Base-by-base conservation (phyloP, 2,888 invertebrate genomes). In the Drosophila monieri region DNA sequence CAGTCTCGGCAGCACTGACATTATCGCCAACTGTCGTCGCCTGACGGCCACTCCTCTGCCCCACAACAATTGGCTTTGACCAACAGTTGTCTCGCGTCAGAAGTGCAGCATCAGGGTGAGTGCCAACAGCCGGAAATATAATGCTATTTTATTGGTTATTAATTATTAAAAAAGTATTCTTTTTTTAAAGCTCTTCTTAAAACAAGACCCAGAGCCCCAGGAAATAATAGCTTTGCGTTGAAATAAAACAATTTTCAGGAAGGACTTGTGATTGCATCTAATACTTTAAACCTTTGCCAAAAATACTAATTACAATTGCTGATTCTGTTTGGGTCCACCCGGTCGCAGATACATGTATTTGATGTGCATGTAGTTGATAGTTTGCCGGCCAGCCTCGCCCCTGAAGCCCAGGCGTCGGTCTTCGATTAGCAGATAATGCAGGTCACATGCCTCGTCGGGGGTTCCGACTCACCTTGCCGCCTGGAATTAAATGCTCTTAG, bases 401-500 rank as follows among this genome's bases (percentile, higher is more conserved):
- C 25, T 21, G 9, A 23, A 21, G 25, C 49, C 56, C 37, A 37
- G n/a, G 35, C 35, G n/a, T 32, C 27, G 41, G 21, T 32, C 44
- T 21, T 43, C 8, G 49, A 49, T 65, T 23, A 39, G 39, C 37
- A 49, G 44, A 70, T 56, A 69, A 70, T 70, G 56, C 70, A 70
- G 70, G 70, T 70, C 70, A 70, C 56, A 52, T 69, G 70, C 60
- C 56, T 41, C 46, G 15, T 35, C 46, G 15, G 25, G 27, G 52
- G 49, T 51, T 59, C 30, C 54, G 54, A 55, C 53, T 56, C 44
- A 68, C 70, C 56, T 55, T 65, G 76, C 23, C 60, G 64, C 47
- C 65, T 64, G 25, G 60, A 61, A 61, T 69, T 70, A 56, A 70
- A 41, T 74, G 76, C 27, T 51, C 62, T 35, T 73, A 65, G 35